Base-by-base conservation (phyloP, 2,888 invertebrate genomes). In the Cataglyphis rosenhaueri region DNA sequence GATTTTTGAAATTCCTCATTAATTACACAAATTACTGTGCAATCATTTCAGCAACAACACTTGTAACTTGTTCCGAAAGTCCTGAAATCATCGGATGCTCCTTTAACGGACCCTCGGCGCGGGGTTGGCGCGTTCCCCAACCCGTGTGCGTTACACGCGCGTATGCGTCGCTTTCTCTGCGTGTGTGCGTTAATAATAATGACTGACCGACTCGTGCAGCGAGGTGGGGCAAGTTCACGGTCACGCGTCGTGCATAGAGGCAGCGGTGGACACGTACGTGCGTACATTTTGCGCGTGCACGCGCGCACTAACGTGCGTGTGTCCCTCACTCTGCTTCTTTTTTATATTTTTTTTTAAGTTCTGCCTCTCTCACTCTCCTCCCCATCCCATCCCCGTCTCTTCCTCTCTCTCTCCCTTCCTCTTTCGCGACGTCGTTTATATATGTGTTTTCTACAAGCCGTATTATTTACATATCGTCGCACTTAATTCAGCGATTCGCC, bases 151-250 rank as follows among this genome's bases (percentile, higher is more conserved):
- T 68, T 71, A 55, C 82, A 44, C 66, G 70, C 52, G 52, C 52
- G 55, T 55, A 32, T 68, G 48, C 21, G 41, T 66, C 48, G 57
- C 78, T 65, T 10, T 57, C 59, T 71, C 76, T 75, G 64, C 70
- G 76, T 85, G 91, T 88, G 87, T 90, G 89, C 86, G 91, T 91
- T 89, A 91, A 92, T 91, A 92, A 92, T 93, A 92, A 93, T 91
- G 92, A 91, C 90, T 90, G 92, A 92, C 90, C 91, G 90, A 90
- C 87, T 91, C 86, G 89, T 86, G 87, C 86, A 85, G n/a, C 87
- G 86, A 91, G 91, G 91, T 90, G 90, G 92, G 92, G 92, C 93
- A 93, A 93, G 93, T 93, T 93, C 93, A 93, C 86, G 93, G 93
- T 90, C 93, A 91, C 89, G 89, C 87, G 86, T 90, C 86, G 86